These are phyloP conservation scores for Lapara coniferarum DNA, from an alignment of 2,888 invertebrate genomes.

Conservation along the genomic window DNA sequence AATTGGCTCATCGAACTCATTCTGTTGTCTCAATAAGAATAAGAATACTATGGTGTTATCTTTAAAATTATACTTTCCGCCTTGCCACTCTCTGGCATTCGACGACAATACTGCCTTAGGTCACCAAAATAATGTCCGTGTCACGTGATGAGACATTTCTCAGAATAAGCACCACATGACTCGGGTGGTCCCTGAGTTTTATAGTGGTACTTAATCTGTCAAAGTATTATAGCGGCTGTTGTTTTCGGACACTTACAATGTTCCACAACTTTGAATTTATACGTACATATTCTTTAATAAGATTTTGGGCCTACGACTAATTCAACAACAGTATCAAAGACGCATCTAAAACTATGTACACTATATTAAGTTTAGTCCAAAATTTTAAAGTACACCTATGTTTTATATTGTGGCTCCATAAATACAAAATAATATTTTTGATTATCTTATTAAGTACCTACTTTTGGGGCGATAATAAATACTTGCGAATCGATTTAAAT, in stretches of 20 bases:
- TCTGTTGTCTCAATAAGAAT: too few relatives aligned
- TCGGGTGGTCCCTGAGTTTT: conserved; percentile 61
- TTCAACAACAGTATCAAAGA: neutral
- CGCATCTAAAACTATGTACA: neutral
- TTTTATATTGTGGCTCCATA: conserved; percentile 31
- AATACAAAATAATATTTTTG: conserved; percentile 22
- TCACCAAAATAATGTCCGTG: conserved; percentile 53
- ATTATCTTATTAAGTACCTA: neutral
- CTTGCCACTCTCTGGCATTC: conserved; percentile 29
- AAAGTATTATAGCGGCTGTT: conserved; percentile 55
- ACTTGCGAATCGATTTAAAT: too few relatives aligned
- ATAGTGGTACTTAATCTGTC: conserved; percentile 60
- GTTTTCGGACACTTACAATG: conserved; percentile 54
- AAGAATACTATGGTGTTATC: conserved; percentile 11
- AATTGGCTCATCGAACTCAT: neutral
- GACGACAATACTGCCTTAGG: conserved; percentile 30
- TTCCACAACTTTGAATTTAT: conserved; percentile 44
- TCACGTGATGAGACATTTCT: conserved; percentile 53
- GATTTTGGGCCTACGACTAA: neutral
- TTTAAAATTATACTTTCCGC: conserved; percentile 33
- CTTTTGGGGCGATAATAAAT: neutral
- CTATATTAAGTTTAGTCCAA: neutral
- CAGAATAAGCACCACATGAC: conserved; percentile 48
- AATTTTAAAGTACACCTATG: too few relatives aligned
- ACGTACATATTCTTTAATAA: conserved; percentile 34